Base-by-base conservation (phyloP, 2,113 vertebrate species). In the Psilopsiagon aymara region DNA sequence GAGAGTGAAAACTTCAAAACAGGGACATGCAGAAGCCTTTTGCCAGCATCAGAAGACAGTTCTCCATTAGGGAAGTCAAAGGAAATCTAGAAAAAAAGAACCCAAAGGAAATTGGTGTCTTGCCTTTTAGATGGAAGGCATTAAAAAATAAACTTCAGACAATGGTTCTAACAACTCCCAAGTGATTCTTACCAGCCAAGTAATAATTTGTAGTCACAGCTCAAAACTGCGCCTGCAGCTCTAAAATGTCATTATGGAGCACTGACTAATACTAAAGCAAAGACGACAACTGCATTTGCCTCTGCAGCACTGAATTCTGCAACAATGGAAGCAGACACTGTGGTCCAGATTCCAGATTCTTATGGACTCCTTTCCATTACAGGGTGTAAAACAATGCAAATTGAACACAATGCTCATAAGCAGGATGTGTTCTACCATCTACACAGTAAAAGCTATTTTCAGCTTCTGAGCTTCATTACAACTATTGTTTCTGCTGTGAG, bases 271-370 rank as follows among this genome's bases (percentile, higher is more conserved):
- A 70, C 57, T 87, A 87, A 78, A 86, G 88, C 62, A 89, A 79
- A 93, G 77, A 96, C 14, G 73, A 96, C 88, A 89, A 94, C 69
- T 62, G 80, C n/a, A 90, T 94, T 95, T 94, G 90, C 86, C 86
- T 93, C 88, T 59, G 53, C 80, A 91, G 81, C 74, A 91, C 80
- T 53, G 69, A 82, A 86, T 70, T 67, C 77, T 94, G 66, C 86
- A 94, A 96, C 94, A 96, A 96, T 84, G 77, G 94, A 76, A 94
- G 57, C 55, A 94, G 76, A 86, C 68, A 71, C 39, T 94, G 82
- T 71, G 86, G 86, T 86, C 82, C 76, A 90, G 75, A 94, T 88
- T 92, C 78, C 88, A 89, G 66, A 29, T 86, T n/a, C 64, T 60
- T 89, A 95, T 37, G 78, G 86, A 91, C 53, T 95, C 86, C 66